Evolutionary conservation across 1,140 invertebrate genomes (phyloP), one percentile per base, ranked within the genome.

Genomic region (Lamellibrachia luymesi): DNA sequence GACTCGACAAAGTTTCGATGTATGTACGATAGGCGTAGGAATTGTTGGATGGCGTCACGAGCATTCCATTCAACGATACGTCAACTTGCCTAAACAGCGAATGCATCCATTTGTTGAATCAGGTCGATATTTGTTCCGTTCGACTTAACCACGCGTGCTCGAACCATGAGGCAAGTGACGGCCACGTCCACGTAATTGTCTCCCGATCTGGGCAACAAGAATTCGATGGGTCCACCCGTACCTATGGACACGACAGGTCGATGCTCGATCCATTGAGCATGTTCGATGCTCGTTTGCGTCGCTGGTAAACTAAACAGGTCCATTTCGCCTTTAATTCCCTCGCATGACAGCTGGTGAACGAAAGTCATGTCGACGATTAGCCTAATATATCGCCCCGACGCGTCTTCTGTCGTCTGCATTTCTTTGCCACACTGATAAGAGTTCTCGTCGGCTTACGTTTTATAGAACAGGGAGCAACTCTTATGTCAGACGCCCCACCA

Each of bases 1-100:
- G 4, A 22, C 64, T 80, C 64, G 25, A 22, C 13, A 80, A 80
- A 10, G 64, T 80, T 56, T 56, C 52, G 6, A 56, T 56, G 52
- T 56, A 56, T 13, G 52, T 22, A 80, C 64, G 2, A 80, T 80
- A 22, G 13, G 4, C 6, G n/a, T 97, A 97, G 22, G 95, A 95
- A 93, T 96, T 95, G 91, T 95, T 96, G 50, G 95, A 94, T 0
- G 96, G 95, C n/a, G 96, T 96, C 4, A 97, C 94, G 49, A 96
- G 94, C 94, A 96, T 96, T 94, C 96, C 96, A 95, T 96, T 96
- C 7, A 97, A 95, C 94, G 95, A 96, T n/a, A 96, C 94, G 93
- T 96, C 95, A 0, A 96, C 94, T 93, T 96, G 95, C 94, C 94
- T 95, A 93, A 96, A 96, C 51, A 97, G 93, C 27, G 95, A 96